Conservation (phyloP, 1,140 invertebrate genomes). For the Zaprionus lachaisei region DNA sequence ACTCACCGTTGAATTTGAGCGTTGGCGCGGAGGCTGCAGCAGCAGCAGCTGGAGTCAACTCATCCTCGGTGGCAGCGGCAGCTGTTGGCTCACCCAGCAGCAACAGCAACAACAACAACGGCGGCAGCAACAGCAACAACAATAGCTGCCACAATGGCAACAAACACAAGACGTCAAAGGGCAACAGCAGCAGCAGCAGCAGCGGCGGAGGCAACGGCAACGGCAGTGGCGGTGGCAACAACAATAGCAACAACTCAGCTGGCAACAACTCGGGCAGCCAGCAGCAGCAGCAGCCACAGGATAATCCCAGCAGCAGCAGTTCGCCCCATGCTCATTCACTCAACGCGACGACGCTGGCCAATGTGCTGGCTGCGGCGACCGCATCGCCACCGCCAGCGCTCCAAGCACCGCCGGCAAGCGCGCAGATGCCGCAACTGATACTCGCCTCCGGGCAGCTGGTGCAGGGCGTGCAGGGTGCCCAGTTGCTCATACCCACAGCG, state of each 20-base stretch:
- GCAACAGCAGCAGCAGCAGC: slow-evolving; percentile 25
- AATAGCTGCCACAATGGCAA: slow-evolving; percentile 39
- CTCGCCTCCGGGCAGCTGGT: slow-evolving; percentile 95
- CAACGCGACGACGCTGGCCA: slow-evolving; percentile 72
- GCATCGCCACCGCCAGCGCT: slow-evolving; percentile 84
- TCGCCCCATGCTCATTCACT: slow-evolving; percentile 61
- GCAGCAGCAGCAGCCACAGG: slow-evolving; percentile 68
- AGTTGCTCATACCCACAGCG: slow-evolving; percentile 96
- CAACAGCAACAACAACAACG: slow-evolving; percentile 3
- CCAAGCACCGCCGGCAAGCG: slow-evolving; percentile 85
- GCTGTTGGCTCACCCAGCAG: slow-evolving; percentile 27
- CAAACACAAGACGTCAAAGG: slow-evolving; percentile 69
- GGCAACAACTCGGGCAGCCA: slow-evolving; percentile 57
- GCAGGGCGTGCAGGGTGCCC: slow-evolving; percentile 96
- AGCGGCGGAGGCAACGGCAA: slow-evolving; percentile 47
- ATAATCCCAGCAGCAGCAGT: slow-evolving; percentile 71
- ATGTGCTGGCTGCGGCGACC: slow-evolving; percentile 75
- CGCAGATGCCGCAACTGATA: slow-evolving; percentile 86
- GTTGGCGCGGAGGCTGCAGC: slow-evolving; percentile 85
- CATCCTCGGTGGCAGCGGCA: slow-evolving; percentile 42
- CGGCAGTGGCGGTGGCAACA: slow-evolving; percentile 15
- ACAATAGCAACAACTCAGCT: slow-evolving; percentile 36
- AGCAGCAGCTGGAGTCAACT: slow-evolving; percentile 67
- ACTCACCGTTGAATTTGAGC: slow-evolving; percentile 92
- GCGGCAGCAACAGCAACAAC: neutral